Conservation (phyloP, 1,140 invertebrate species). For the Harlomillsia oculata region DNA sequence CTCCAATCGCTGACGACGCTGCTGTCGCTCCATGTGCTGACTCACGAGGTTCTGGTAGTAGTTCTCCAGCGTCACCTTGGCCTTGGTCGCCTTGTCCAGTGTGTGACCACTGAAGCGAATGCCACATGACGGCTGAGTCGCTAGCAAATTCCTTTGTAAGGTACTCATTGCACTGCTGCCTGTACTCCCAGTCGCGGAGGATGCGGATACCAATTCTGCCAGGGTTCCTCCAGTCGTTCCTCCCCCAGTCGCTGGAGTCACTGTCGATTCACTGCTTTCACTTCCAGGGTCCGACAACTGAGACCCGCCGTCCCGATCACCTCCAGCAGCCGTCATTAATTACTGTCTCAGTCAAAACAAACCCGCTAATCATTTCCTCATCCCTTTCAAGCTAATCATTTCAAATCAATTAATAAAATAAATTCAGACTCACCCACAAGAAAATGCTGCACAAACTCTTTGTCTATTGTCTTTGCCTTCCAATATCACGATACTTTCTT, state of each 20-base stretch:
- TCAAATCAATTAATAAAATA: too few relatives aligned
- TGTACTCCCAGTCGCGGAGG: not conserved
- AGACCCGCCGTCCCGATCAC: constrained; percentile 24
- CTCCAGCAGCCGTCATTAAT: constrained; percentile 29
- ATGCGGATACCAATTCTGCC: not conserved
- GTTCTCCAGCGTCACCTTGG: constrained; percentile 97
- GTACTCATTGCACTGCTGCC: not conserved
- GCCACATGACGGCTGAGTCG: constrained; percentile 50
- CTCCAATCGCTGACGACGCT: constrained; percentile 82
- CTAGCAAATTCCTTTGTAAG: not conserved
- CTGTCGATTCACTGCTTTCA: constrained; percentile 3
- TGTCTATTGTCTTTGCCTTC: too few relatives aligned
- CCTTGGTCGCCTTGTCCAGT: constrained; percentile 96
- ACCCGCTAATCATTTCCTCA: too few relatives aligned
- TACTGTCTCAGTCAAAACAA: too few relatives aligned
- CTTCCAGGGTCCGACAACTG: constrained; percentile 15
- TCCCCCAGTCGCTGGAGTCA: constrained; percentile 3
- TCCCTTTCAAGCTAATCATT: too few relatives aligned
- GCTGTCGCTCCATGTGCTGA: constrained; percentile 93
- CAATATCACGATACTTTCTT: too few relatives aligned
- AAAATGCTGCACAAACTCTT: too few relatives aligned
- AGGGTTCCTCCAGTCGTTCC: not conserved
- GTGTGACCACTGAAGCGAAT: constrained; percentile 91
- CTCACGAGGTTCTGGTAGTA: constrained; percentile 97
- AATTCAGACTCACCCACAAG: too few relatives aligned